These are phyloP conservation scores for Caenorhabditis latens DNA, from an alignment of 1,140 invertebrate species.

Conservation along the genomic window DNA sequence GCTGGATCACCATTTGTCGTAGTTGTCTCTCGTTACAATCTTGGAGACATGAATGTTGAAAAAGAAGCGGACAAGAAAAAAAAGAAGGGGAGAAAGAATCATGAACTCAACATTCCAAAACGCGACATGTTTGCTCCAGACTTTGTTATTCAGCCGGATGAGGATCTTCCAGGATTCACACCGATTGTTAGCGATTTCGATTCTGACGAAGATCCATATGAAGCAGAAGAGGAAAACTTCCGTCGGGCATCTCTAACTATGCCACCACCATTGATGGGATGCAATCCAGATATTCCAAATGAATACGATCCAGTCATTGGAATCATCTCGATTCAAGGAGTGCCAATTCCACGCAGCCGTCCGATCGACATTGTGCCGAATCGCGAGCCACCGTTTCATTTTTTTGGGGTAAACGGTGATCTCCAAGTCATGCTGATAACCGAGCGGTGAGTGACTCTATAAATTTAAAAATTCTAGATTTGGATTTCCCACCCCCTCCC, in stretches of 20 bases:
- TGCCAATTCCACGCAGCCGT: constrained; percentile 1
- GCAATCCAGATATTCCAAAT: constrained; percentile 38
- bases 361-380: constrained; percentile 10
- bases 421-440: constrained; percentile 18
- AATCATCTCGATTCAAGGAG: constrained; percentile 42
- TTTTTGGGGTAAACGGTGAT: constrained; percentile 20
- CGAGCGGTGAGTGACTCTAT: background rate
- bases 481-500: background rate
- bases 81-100: background rate
- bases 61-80: background rate
- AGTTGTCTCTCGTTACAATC: background rate
- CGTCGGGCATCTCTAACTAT: background rate
- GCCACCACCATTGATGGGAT: background rate
- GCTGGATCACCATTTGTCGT: background rate
- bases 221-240: background rate
- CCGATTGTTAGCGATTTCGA: constrained; percentile 18
- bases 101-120: constrained; percentile 19
- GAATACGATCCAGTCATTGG: constrained; percentile 40
- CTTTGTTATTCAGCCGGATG: background rate
- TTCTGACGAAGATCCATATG: background rate
- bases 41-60: background rate
- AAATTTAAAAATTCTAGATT: background rate
- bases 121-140: constrained; percentile 39
- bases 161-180: constrained; percentile 16
- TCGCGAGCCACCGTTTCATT: constrained; percentile 22